phyloP scores from a whole-genome alignment of 1,140 invertebrate species.

The Papilio polytes region DNA sequence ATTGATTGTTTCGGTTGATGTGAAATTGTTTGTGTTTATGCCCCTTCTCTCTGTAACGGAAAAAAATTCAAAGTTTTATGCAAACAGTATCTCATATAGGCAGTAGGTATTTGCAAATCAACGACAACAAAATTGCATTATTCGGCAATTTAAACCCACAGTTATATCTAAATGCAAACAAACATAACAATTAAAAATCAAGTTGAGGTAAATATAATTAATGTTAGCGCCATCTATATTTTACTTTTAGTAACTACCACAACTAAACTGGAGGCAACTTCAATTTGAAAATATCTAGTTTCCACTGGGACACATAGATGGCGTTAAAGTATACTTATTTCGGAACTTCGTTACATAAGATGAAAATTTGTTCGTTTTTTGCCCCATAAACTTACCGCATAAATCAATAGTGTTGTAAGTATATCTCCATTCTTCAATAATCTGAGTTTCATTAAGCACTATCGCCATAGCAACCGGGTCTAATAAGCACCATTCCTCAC shows the following conservation, averaged over 20 bases:
- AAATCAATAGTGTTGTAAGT: slow-evolving; percentile 56
- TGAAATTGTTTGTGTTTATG: slow-evolving; percentile 55
- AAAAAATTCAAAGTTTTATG: slow-evolving; percentile 24
- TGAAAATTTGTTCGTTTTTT: background rate
- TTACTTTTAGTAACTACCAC: background rate
- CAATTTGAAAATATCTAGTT: background rate
- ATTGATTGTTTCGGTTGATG: slow-evolving; percentile 48
- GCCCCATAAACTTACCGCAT: slow-evolving; percentile 54
- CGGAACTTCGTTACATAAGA: background rate
- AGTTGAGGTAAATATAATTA: too few relatives aligned
- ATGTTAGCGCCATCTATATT: background rate
- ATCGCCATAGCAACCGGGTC: slow-evolving; percentile 63
- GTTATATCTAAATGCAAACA: too few relatives aligned
- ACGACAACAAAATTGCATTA: too few relatives aligned
- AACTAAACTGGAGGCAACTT: background rate
- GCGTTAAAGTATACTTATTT: background rate
- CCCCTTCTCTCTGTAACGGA: slow-evolving; percentile 55
- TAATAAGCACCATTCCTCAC: slow-evolving; percentile 47
- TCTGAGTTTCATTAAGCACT: slow-evolving; percentile 44
- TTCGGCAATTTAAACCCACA: too few relatives aligned
- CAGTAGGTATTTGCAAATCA: too few relatives aligned
- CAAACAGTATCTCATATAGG: background rate
- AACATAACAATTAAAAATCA: too few relatives aligned
- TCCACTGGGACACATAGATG: background rate
- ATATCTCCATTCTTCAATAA: slow-evolving; percentile 53